phyloP scores from a whole-genome alignment of 2,888 invertebrate species.

The Beris morrisii region DNA sequence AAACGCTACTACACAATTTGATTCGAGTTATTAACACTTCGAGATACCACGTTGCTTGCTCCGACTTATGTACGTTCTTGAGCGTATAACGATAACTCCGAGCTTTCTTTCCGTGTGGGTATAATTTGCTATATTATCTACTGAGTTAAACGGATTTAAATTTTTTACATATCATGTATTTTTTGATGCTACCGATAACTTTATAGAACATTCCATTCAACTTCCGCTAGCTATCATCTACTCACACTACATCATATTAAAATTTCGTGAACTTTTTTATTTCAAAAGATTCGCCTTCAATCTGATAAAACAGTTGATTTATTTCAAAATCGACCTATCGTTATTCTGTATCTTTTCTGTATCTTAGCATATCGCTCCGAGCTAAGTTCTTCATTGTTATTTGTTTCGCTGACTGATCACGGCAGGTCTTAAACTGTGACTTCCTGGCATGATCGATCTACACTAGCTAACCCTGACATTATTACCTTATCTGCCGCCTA shows the following conservation, averaged over 20 bases:
- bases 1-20: too few species aligned
- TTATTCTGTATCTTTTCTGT: conserved; percentile 9
- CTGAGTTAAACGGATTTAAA: too few species aligned
- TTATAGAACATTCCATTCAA: not conserved
- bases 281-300: conserved; percentile 14
- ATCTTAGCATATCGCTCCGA: conserved; percentile 5
- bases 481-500: conserved; percentile 30
- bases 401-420: conserved; percentile 33
- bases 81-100: too few species aligned
- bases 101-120: too few species aligned
- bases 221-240: not conserved
- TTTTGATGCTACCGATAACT: too few species aligned
- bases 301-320: conserved; percentile 29
- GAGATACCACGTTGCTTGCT: too few species aligned
- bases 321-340: conserved; percentile 13
- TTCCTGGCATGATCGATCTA: conserved; percentile 32
- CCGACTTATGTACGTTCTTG: too few species aligned
- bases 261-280: too few species aligned
- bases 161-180: too few species aligned
- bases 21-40: too few species aligned
- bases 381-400: conserved; percentile 24
- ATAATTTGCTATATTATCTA: too few species aligned
- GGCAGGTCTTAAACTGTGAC: conserved; percentile 31
- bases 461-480: conserved; percentile 28
- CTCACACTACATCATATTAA: too few species aligned